Conservation (phyloP, 2,113 vertebrate genomes). For the Chloropsis cyanopogon region DNA sequence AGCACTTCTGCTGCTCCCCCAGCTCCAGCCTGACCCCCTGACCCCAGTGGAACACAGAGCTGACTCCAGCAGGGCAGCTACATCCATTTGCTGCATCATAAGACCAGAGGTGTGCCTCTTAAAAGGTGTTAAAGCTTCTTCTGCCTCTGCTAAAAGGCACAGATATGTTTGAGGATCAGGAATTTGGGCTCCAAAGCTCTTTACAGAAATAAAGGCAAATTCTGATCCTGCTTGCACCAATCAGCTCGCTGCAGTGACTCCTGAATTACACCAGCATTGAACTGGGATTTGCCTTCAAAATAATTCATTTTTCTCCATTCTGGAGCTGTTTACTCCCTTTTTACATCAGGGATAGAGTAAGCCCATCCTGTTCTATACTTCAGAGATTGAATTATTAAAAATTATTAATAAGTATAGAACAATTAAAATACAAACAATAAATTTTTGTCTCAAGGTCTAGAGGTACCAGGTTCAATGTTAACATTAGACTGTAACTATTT, state of each 20-base stretch:
- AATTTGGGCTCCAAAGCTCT: background rate
- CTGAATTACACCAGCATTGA: background rate
- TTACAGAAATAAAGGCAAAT: background rate
- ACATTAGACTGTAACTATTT: background rate
- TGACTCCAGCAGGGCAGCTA: background rate
- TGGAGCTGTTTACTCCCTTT: background rate
- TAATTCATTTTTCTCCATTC: background rate
- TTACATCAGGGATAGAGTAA: background rate
- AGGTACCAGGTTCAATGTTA: background rate
- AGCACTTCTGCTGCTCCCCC: background rate
- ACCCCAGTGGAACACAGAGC: background rate
- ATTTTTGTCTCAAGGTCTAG: background rate
- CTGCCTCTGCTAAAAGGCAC: background rate
- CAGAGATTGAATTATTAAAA: background rate
- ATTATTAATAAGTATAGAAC: background rate
- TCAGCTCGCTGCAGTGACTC: background rate
- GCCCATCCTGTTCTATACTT: background rate
- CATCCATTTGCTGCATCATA: background rate
- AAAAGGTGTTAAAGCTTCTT: too few relatives aligned
- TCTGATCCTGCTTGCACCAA: background rate
- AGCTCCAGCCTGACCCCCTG: background rate
- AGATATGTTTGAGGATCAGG: background rate
- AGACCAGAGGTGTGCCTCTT: background rate
- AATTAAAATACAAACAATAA: background rate
- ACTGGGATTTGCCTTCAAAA: background rate